Conservation (phyloP, 1,140 invertebrate genomes). For the Drosophila leontia region DNA sequence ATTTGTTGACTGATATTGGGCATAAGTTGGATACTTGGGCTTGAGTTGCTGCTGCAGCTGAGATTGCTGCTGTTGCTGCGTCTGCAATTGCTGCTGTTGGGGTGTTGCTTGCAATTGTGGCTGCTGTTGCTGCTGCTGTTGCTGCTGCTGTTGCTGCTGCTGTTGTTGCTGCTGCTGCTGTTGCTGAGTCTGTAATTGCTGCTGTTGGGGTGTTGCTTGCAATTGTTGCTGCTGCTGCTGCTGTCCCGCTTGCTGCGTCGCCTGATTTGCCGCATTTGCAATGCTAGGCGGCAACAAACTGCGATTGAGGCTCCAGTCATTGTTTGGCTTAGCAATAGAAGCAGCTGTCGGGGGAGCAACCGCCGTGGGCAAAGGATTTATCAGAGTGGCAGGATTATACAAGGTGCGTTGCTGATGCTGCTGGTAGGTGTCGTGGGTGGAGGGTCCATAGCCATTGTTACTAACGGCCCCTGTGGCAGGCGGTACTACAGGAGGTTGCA, state of each 20-base stretch:
- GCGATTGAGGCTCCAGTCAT: slow-evolving; percentile 64
- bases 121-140: slow-evolving; percentile 43
- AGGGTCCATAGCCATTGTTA: slow-evolving; percentile 52
- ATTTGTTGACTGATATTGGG: slow-evolving; percentile 80
- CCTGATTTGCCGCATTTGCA: slow-evolving; percentile 21
- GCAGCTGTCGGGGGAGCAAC: slow-evolving; percentile 14
- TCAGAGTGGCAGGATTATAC: slow-evolving; percentile 68
- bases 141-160: slow-evolving; percentile 49
- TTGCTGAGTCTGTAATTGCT: slow-evolving; percentile 42
- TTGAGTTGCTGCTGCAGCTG: slow-evolving; percentile 34
- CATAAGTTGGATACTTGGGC: slow-evolving; percentile 77
- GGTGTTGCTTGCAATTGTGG: slow-evolving; percentile 43
- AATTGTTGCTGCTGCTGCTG: slow-evolving; percentile 54
- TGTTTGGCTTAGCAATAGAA: slow-evolving; percentile 44
- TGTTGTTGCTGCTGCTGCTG: too few species aligned
- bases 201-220: slow-evolving; percentile 47
- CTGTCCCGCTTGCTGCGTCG: slow-evolving; percentile 33
- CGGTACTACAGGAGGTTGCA: slow-evolving; percentile 61
- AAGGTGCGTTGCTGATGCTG: slow-evolving; percentile 60
- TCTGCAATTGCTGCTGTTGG: slow-evolving; percentile 40
- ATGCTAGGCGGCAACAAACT: slow-evolving; percentile 62
- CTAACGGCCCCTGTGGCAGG: slow-evolving; percentile 39
- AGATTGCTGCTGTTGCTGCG: slow-evolving; percentile 32
- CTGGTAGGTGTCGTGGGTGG: slow-evolving; percentile 48
- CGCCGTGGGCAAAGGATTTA: slow-evolving; percentile 56